Evolutionary conservation across 1,140 invertebrate species (phyloP).

Genomic region (Agrypnia vestita): DNA sequence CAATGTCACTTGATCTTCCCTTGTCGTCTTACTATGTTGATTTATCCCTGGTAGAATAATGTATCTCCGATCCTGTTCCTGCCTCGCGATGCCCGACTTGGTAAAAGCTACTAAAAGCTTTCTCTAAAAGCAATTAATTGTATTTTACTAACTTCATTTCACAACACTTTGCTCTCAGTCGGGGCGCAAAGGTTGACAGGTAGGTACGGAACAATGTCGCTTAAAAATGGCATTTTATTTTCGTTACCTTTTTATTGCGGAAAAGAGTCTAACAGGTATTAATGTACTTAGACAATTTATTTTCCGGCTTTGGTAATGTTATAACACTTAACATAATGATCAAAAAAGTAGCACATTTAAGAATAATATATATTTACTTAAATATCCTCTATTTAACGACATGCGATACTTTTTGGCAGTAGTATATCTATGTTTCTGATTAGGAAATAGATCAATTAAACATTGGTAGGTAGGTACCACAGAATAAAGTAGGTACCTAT

Average conservation of each 20-base stretch:
- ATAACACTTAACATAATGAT: too few species aligned
- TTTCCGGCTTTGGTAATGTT: too few species aligned
- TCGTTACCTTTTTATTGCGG: background rate
- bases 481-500: too few species aligned
- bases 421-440: too few species aligned
- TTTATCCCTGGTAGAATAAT: slow-evolving; percentile 56
- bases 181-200: slow-evolving; percentile 29
- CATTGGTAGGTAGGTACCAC: too few species aligned
- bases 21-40: slow-evolving; percentile 42
- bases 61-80: slow-evolving; percentile 48
- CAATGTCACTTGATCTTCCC: slow-evolving; percentile 11
- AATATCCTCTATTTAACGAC: too few species aligned
- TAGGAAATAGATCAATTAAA: too few species aligned
- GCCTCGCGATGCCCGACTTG: slow-evolving; percentile 64
- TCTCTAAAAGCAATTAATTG: slow-evolving; percentile 74
- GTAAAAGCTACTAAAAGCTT: slow-evolving; percentile 74
- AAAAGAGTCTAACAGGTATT: too few species aligned
- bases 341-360: too few species aligned
- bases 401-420: too few species aligned
- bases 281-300: too few species aligned
- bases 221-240: background rate
- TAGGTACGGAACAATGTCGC: background rate
- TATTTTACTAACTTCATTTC: slow-evolving; percentile 73
- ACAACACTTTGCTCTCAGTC: slow-evolving; percentile 51
- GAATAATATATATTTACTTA: too few species aligned